Evolutionary conservation across 2,113 vertebrate genomes (phyloP), one percentile per base, ranked within the genome.

Genomic region (Acrocephalus kingi): DNA sequence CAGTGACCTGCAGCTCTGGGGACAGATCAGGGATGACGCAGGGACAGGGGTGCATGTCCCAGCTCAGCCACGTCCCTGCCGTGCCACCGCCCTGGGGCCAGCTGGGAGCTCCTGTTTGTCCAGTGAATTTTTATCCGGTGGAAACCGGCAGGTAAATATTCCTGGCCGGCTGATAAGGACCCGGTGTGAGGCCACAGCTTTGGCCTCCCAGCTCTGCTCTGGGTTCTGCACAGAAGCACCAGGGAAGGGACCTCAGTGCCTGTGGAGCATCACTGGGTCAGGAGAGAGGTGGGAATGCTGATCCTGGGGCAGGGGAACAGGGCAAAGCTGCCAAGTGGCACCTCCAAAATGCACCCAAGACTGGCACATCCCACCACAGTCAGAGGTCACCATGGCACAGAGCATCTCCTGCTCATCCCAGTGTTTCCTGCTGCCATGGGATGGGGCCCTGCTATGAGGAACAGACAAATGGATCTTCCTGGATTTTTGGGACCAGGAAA

Each of bases 61-160:
- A 4, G 15, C 43, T 37, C 20, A 11, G 58, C 63, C 41, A 6
- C 2, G 4, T 46, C 59, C 63, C 39, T 5, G 0, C 63, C 19
- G 37, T 13, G 92, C 87, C 77, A 45, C 73, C 31, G 1, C 90
- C 90, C 55, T 3, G 9, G 46, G 69, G 74, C 81, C 10, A 2
- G 51, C 28, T 1, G 59, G 88, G 54, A 74, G 7, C 89, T 94
- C 89, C 84, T 94, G 78, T 97, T 97, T 97, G 88, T 31, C 89
- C 94, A 92, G 79, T 3, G 43, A 27, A 3, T 43, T 94, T 83
- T 68, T 51, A 87, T 80, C 76, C 1, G 6, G 66, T 49, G 80
- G 39, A 76, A 87, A 93, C 64, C 10, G 9, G 82, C 39, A 24
- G 84, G 58, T 76, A 82, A 84, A 85, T 48, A 92, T 23, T 3